These are phyloP conservation scores for Allophyes oxyacanthae DNA, from an alignment of 2,888 invertebrate species.

Conservation along the genomic window DNA sequence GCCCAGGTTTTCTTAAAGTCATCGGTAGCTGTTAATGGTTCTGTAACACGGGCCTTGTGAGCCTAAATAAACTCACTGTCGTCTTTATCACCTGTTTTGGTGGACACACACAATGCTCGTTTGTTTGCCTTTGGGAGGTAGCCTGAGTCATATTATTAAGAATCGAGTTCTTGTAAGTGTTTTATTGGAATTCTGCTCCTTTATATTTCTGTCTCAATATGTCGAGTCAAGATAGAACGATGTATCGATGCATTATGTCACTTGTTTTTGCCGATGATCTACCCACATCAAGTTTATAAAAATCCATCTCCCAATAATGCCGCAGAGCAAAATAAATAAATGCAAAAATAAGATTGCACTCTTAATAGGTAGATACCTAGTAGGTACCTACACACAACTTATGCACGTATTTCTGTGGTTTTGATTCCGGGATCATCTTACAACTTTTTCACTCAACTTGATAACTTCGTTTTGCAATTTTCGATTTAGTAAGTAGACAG, in stretches of 20 bases:
- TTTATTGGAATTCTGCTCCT: slow-evolving; percentile 3
- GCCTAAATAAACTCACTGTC: slow-evolving; percentile 34
- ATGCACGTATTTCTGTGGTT: no score
- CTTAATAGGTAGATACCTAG: no score
- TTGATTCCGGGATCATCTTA: no score
- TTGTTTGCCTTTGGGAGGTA: slow-evolving; percentile 28
- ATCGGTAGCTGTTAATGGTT: slow-evolving; percentile 26
- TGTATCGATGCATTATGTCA: slow-evolving; percentile 24
- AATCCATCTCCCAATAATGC: no score
- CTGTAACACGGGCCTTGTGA: slow-evolving; percentile 10
- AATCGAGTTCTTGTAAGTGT: slow-evolving; percentile 4
- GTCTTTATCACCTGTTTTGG: slow-evolving; percentile 36
- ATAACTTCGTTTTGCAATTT: no score
- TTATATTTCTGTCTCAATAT: slow-evolving; percentile 12
- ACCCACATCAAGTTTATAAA: slow-evolving; percentile 25
- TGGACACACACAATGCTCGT: slow-evolving; percentile 32
- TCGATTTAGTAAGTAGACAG: no score
- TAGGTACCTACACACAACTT: no score
- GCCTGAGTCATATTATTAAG: slow-evolving; percentile 37
- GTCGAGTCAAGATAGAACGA: slow-evolving; percentile 6
- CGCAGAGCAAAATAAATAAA: no score
- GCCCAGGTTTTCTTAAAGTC: slow-evolving; percentile 19
- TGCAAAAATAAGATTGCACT: no score
- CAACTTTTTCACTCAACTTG: no score
- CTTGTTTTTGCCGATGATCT: slow-evolving; percentile 12